Percentiles rank a stretch among this genome's conserved stretches.
These are phyloP conservation scores for Cheirogaleus medius DNA, from an alignment of 2,113 vertebrate species.

Conservation along the genomic window DNA sequence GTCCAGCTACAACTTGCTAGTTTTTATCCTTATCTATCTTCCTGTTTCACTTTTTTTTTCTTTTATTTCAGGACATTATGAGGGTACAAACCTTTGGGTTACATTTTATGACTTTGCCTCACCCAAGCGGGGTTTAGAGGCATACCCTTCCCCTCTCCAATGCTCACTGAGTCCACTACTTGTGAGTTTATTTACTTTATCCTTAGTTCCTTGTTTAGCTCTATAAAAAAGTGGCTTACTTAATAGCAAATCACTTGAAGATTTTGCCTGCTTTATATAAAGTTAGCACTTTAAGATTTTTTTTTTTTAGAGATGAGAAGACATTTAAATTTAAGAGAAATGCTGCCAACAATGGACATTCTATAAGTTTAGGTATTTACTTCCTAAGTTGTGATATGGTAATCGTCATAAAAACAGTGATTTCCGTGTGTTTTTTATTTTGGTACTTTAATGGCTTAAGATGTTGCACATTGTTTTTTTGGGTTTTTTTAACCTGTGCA, in stretches of 20 bases:
- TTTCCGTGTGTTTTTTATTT: slow-evolving; percentile 65
- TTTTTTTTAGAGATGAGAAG: slow-evolving; percentile 70
- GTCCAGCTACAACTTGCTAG: slow-evolving; percentile 51
- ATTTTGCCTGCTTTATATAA: slow-evolving; percentile 84
- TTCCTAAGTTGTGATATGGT: slow-evolving; percentile 80
- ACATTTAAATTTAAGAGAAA: slow-evolving; percentile 81
- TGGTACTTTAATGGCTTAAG: slow-evolving; percentile 88
- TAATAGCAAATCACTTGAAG: slow-evolving; percentile 83
- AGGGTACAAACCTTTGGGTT: too few species aligned
- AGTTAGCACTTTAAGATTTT: slow-evolving; percentile 86
- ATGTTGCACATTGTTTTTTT: slow-evolving; percentile 87
- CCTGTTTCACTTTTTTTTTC: slow-evolving; percentile 47
- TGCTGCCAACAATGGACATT: slow-evolving; percentile 69
- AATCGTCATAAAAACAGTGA: slow-evolving; percentile 76
- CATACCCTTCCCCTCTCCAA: too few species aligned
- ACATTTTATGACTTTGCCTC: too few species aligned
- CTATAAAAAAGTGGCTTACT: slow-evolving; percentile 73
- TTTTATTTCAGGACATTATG: too few species aligned
- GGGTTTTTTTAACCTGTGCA: slow-evolving; percentile 89
- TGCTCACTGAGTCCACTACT: too few species aligned
- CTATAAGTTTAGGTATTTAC: slow-evolving; percentile 78
- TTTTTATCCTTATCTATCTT: slow-evolving; percentile 68
- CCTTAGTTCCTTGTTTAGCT: slow-evolving; percentile 62
- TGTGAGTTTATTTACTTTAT: neutral
- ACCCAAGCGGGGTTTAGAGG: too few species aligned